A percentile compares a stretch with the other conserved stretches of the same genome.
Conservation (phyloP, 2,797 vertebrate species). For the Sarcophilus harrisii region DNA sequence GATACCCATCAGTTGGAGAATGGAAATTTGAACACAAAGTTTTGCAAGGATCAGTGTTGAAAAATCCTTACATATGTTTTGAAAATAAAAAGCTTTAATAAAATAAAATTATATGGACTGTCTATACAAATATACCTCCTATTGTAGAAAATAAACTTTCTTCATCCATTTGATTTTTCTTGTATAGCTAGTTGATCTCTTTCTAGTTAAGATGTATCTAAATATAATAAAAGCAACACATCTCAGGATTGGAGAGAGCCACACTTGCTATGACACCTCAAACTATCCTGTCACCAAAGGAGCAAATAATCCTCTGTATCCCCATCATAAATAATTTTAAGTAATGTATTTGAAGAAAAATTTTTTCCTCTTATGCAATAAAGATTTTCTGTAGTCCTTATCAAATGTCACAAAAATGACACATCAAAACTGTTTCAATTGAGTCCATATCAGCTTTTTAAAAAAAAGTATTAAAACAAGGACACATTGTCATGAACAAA, state of each 20-base stretch:
- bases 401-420: slow-evolving; percentile 55
- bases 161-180: background rate
- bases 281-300: slow-evolving; percentile 11
- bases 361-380: slow-evolving; percentile 33
- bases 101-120: background rate
- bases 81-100: too few species aligned
- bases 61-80: too few species aligned
- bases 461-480: slow-evolving; percentile 79
- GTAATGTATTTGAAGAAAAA: background rate
- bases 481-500: slow-evolving; percentile 78
- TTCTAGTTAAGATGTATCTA: background rate
- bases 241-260: background rate
- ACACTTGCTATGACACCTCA: background rate
- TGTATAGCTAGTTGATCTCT: background rate
- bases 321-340: background rate
- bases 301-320: background rate
- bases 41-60: too few species aligned
- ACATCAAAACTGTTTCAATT: slow-evolving; percentile 73
- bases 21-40: too few species aligned
- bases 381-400: slow-evolving; percentile 72
- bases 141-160: background rate
- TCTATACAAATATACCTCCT: background rate
- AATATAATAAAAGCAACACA: background rate
- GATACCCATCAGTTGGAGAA: too few species aligned
- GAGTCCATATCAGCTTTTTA: slow-evolving; percentile 74